Conservation (phyloP, 1,140 invertebrate genomes). For the Drosophila pandora region DNA sequence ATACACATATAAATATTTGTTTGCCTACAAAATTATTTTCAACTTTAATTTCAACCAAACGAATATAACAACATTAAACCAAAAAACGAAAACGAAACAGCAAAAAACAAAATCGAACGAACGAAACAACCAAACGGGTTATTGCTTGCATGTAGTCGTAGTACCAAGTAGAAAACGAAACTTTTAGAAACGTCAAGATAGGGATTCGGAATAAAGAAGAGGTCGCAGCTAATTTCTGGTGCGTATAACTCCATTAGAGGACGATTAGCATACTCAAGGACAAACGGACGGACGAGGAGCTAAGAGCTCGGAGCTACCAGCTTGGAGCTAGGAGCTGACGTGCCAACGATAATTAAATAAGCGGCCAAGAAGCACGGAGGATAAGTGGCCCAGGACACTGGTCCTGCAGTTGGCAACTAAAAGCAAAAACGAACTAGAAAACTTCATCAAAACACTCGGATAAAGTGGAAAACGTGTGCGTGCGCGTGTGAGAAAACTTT, state of each 20-base stretch:
- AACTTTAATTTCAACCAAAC: constrained; percentile 73
- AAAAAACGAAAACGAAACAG: constrained; percentile 46
- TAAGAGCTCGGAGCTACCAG: constrained; percentile 6
- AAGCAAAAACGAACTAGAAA: constrained; percentile 37
- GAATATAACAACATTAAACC: constrained; percentile 23
- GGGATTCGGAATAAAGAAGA: constrained; percentile 30
- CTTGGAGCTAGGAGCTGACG: constrained; percentile 24
- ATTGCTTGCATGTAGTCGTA: constrained; percentile 48
- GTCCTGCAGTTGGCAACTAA: constrained; percentile 6
- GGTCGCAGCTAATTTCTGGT: constrained; percentile 64
- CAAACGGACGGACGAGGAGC: constrained; percentile 1
- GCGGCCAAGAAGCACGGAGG: constrained; percentile 17
- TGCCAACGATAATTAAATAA: constrained; percentile 73
- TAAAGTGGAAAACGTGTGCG: constrained; percentile 71
- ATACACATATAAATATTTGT: constrained; percentile 67
- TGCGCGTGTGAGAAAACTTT: constrained; percentile 59
- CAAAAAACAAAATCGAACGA: constrained; percentile 34
- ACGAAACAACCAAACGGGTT: constrained; percentile 51
- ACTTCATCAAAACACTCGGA: constrained; percentile 67
- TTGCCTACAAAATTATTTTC: constrained; percentile 77
- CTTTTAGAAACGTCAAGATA: constrained; percentile 37
- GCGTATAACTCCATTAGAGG: constrained; percentile 79
- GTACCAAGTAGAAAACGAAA: constrained; percentile 30
- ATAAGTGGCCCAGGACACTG: constrained; percentile 33
- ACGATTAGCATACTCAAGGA: constrained; percentile 60